A percentile compares a stretch with the other conserved stretches of the same genome.
Evolutionary conservation across 2,797 vertebrate species (phyloP).

Genomic region (Poeciliopsis gracilis): DNA sequence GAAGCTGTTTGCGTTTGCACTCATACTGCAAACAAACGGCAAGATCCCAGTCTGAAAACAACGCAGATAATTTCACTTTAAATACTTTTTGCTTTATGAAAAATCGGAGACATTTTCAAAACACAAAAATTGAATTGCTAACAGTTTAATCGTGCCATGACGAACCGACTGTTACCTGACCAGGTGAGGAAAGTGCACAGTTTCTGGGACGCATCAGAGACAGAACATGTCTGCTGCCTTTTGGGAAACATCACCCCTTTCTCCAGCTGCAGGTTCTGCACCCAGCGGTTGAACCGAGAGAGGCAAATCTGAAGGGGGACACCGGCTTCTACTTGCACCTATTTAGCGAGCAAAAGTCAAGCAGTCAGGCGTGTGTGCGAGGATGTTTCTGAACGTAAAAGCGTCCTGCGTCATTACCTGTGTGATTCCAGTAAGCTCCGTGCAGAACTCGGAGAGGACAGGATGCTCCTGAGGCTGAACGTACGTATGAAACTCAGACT

Average conservation of each 20-base stretch:
- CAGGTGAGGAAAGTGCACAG: constrained; percentile 91
- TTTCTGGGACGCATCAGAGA: constrained; percentile 66
- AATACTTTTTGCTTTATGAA: neutral
- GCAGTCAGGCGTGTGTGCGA: neutral
- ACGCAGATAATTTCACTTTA: neutral
- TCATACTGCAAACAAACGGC: constrained; percentile 94
- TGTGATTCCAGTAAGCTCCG: constrained; percentile 90
- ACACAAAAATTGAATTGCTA: neutral
- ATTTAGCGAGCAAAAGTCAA: constrained; percentile 32
- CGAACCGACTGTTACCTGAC: constrained; percentile 84
- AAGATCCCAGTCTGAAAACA: constrained; percentile 92
- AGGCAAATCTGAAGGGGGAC: constrained; percentile 90
- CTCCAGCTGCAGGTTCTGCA: constrained; percentile 84
- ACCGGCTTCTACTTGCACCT: constrained; percentile 91
- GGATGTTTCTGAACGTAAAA: neutral
- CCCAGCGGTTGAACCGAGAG: constrained; percentile 90
- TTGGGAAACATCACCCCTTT: constrained; percentile 81
- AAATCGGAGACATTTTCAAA: neutral
- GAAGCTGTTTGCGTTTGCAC: constrained; percentile 93
- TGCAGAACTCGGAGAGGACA: constrained; percentile 89
- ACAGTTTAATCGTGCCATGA: neutral
- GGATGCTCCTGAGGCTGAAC: constrained; percentile 94
- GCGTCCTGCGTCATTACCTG: constrained; percentile 75
- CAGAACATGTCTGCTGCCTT: constrained; percentile 38
- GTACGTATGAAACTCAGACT: constrained; percentile 90